Evolutionary conservation across 2,113 vertebrate species (phyloP), one percentile per base, ranked within the genome.

Genomic region (Nothobranchius kuhntae): DNA sequence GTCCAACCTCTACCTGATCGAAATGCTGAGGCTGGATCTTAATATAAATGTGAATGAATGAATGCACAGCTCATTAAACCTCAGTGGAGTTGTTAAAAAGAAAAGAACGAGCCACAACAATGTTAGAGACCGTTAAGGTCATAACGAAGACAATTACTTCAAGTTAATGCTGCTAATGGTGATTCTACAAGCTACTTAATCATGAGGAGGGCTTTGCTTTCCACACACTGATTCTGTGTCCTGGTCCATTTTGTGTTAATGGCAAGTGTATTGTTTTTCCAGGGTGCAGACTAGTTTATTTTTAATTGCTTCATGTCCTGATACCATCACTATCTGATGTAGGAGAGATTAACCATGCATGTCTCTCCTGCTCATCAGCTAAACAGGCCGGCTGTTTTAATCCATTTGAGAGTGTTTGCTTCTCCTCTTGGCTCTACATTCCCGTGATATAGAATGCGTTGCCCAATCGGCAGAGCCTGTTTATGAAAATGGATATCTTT

Each of bases 401-500:
- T 51, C 75, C 71, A 67, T 78, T 82, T 73, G 62, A 66, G 67
- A 48, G 47, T 65, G 71, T 74, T 87, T 82, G 76, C 50, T 55
- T 82, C 67, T 26, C 77, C 77, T 75, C 53, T 81, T 77, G 54
- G 69, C 67, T 76, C 75, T 70, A 56, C 60, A 68, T 75, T 64
- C 78, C 85, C 81, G 86, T 87, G 71, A 87, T 89, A 90, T 86
- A 78, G 72, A 78, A 87, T 81, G 82, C 73, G 75, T 59, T 81
- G 80, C 66, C 75, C 62, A 58, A 71, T 61, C 65, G n/a, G 50
- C 77, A 80, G 57, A 55, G 83, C 68, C 82, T 85, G 81, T 86
- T 86, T 87, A 89, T 91, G 81, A 90, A 90, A 91, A 90, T 87
- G 71, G 75, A 90, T 90, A 90, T 86, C 69, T 84, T 85, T 80